Evolutionary conservation across 1,140 invertebrate species (phyloP), one percentile per base, ranked within the genome.

Genomic region (Trachymyrmex cornetzi): DNA sequence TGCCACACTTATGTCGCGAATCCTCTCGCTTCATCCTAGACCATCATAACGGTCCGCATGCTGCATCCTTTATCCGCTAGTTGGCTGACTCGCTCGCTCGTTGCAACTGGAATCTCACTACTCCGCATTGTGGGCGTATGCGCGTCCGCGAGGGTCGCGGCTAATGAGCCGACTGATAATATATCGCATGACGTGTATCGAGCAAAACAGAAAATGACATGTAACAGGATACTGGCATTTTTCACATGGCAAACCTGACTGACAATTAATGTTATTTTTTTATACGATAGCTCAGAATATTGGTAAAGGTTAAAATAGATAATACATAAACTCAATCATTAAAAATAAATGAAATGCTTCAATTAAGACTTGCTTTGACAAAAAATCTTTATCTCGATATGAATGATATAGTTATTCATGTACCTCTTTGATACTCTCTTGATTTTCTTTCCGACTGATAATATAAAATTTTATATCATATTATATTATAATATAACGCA

Each of bases 11-110:
- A 75, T 55, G 77, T 80, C 74, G 50, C 59, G 57, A 77, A 72
- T 44, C 75, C 89, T 66, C 59, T 89, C 79, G 75, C 86, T 72
- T 66, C 84, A 61, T 82, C 89, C 53, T 84, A 79, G 77, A 53
- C 72, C 67, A 77, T 75, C 67, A 74, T 91, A 90, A 90, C 89
- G 90, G 90, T 90, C 14, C 61, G 55, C 38, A 48, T 53, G 12
- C n/a, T 64, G 77, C 63, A 57, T 90, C 86, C 85, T 81, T 90
- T 79, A 63, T 34, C 30, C n/a, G 34, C 55, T 27, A 34, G 22
- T 19, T 27, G 34, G n/a, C 55, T 59, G 19, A 72, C 38, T 57
- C 66, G 38, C 48, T 80, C 61, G 2, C 66, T n/a, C 77, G 63
- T 30, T 22, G 61, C 85, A 74, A 77, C 80, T 50, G 81, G 75